Conservation (phyloP, 2,113 vertebrate species). For the Telmatochromis sp. region DNA sequence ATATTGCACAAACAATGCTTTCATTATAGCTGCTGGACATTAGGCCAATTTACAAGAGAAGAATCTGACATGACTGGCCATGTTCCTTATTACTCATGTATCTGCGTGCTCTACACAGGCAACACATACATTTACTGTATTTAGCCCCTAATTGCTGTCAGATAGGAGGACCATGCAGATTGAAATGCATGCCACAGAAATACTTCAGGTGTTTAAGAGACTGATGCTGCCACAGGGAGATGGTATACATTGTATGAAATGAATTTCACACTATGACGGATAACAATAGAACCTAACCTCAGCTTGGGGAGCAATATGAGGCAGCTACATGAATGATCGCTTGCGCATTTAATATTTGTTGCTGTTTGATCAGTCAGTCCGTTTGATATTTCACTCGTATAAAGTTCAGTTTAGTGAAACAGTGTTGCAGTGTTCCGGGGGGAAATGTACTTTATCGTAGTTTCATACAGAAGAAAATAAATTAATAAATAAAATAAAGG, state of each 20-base stretch:
- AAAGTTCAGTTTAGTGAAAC: neutral
- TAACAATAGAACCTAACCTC: neutral
- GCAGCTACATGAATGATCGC: neutral
- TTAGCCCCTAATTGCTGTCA: constrained; percentile 35
- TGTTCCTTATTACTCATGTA: constrained; percentile 5
- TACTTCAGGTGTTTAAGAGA: constrained; percentile 4
- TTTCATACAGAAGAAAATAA: neutral
- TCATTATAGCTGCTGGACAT: neutral
- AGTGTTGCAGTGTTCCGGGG: neutral
- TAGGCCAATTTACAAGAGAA: neutral
- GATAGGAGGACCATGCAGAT: neutral
- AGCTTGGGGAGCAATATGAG: neutral
- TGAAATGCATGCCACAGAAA: constrained; percentile 25
- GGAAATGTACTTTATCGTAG: neutral
- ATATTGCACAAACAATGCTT: neutral
- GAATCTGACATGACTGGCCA: constrained; percentile 1
- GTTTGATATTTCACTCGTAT: constrained; percentile 16
- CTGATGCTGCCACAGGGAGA: neutral
- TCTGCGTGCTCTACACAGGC: neutral
- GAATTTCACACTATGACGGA: neutral
- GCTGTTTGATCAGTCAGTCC: constrained; percentile 27
- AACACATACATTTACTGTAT: constrained; percentile 28
- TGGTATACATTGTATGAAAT: neutral
- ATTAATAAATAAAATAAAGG: neutral
- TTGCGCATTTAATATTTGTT: neutral